phyloP scores from a whole-genome alignment of 2,797 vertebrate genomes.

The Neosilurus mollespiculum region DNA sequence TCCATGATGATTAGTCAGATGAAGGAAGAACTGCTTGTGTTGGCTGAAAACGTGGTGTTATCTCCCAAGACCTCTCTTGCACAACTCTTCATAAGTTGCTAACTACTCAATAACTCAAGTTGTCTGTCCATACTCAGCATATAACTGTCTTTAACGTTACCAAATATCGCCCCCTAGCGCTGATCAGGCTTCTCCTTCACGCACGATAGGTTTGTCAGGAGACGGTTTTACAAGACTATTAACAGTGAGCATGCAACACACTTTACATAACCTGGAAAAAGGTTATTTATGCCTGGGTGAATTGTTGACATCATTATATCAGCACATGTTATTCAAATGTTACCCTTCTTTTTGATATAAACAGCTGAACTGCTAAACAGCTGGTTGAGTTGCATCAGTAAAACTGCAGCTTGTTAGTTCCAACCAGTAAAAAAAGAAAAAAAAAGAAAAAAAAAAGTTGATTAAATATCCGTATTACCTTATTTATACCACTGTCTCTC shows the following conservation, averaged over 20 bases:
- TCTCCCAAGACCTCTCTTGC: slow-evolving; percentile 63
- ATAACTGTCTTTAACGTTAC: slow-evolving; percentile 67
- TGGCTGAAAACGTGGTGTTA: slow-evolving; percentile 50
- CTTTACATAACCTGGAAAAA: neutral
- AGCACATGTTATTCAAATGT: neutral
- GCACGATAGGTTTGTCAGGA: slow-evolving; percentile 33
- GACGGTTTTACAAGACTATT: slow-evolving; percentile 13
- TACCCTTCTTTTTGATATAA: too few species aligned
- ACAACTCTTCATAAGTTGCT: slow-evolving; percentile 73
- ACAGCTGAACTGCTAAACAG: slow-evolving; percentile 11
- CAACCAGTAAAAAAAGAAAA: neutral
- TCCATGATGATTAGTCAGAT: slow-evolving; percentile 52
- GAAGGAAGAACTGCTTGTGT: slow-evolving; percentile 64
- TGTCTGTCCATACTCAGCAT: slow-evolving; percentile 73
- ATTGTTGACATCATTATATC: neutral
- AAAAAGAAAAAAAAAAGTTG: neutral
- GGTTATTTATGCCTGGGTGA: neutral
- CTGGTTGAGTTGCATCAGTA: neutral
- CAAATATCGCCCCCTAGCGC: slow-evolving; percentile 77
- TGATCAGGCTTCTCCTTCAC: slow-evolving; percentile 46
- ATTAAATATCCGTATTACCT: slow-evolving; percentile 73
- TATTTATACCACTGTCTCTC: slow-evolving; percentile 76
- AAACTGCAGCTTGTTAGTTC: neutral
- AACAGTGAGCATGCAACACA: slow-evolving; percentile 18
- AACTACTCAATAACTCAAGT: slow-evolving; percentile 72